A percentile compares a stretch with the other conserved stretches of the same genome.
Evolutionary conservation across 1,140 invertebrate genomes (phyloP).

Genomic region (Rhyacophila brunnea): DNA sequence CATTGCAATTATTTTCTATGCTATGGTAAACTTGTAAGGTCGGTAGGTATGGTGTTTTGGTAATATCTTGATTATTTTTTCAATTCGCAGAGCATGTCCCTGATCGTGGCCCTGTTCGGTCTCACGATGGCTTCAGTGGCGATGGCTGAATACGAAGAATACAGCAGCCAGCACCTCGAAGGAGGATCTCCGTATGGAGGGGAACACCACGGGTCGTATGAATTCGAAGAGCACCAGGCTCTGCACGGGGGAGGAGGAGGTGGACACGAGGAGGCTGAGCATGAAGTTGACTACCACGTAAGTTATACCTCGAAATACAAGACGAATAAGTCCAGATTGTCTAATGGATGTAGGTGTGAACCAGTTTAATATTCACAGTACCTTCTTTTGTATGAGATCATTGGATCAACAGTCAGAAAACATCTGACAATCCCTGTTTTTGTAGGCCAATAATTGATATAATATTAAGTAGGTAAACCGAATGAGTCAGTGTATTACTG

Average conservation of each 20-base stretch:
- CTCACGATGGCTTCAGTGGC: constrained; percentile 32
- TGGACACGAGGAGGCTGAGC: background rate
- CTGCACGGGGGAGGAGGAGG: constrained; percentile 3
- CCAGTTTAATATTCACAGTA: too few relatives aligned
- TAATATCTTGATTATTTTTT: constrained; percentile 5
- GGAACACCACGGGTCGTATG: constrained; percentile 18
- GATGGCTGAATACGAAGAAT: constrained; percentile 39
- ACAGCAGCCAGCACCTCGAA: constrained; percentile 38
- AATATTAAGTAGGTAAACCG: too few relatives aligned
- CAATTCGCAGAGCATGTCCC: background rate
- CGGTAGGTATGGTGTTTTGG: background rate
- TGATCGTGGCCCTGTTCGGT: constrained; percentile 36
- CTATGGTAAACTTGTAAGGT: background rate
- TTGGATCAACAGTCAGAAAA: too few relatives aligned
- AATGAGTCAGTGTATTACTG: too few relatives aligned
- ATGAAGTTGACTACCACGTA: constrained; percentile 37
- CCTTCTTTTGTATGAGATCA: too few relatives aligned
- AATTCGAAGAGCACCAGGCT: constrained; percentile 10
- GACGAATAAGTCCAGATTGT: too few relatives aligned
- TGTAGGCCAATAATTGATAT: too few relatives aligned
- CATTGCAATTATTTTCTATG: too few relatives aligned
- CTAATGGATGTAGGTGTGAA: too few relatives aligned
- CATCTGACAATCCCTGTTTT: too few relatives aligned
- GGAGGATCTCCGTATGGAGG: constrained; percentile 10
- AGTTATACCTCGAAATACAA: too few relatives aligned